A percentile compares a stretch with the other conserved stretches of the same genome.
Conservation (phyloP, 2,113 vertebrate genomes). For the Ochotona curzoniae region DNA sequence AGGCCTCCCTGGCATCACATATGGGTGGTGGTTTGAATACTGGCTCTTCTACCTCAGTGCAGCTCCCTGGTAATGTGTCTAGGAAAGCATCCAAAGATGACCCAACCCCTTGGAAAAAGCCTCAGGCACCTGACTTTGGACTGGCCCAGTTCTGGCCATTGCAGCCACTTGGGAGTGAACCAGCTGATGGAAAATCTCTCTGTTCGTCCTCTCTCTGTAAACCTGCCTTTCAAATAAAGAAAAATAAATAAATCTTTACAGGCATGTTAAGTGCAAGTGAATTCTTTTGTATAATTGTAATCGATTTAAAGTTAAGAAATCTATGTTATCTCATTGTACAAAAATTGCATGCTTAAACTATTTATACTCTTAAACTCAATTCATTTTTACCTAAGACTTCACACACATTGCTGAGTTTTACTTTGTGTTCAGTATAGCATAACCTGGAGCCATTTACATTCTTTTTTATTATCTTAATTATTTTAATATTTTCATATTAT, state of each 20-base stretch:
- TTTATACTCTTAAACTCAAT: not conserved
- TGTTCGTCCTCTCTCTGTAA: no score
- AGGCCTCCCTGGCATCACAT: no score
- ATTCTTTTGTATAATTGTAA: not conserved
- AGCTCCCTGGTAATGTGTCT: no score
- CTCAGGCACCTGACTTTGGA: no score
- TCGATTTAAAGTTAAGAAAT: not conserved
- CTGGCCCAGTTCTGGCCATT: no score
- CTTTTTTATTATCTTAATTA: no score
- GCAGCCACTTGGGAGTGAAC: no score
- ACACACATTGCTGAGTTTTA: not conserved
- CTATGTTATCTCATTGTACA: not conserved
- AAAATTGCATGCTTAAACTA: not conserved
- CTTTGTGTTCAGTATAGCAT: not conserved
- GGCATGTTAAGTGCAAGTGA: not conserved
- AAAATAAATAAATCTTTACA: not conserved
- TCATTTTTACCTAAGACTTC: not conserved
- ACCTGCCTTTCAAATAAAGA: not conserved
- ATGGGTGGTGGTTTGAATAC: not conserved
- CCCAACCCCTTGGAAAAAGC: no score
- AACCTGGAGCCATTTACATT: not conserved
- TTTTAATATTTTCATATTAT: no score
- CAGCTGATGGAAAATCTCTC: no score
- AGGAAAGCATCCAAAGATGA: no score
- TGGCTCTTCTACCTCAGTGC: no score